Base-by-base conservation (phyloP, 2,888 invertebrate genomes). In the Chaetoderma sp. region DNA sequence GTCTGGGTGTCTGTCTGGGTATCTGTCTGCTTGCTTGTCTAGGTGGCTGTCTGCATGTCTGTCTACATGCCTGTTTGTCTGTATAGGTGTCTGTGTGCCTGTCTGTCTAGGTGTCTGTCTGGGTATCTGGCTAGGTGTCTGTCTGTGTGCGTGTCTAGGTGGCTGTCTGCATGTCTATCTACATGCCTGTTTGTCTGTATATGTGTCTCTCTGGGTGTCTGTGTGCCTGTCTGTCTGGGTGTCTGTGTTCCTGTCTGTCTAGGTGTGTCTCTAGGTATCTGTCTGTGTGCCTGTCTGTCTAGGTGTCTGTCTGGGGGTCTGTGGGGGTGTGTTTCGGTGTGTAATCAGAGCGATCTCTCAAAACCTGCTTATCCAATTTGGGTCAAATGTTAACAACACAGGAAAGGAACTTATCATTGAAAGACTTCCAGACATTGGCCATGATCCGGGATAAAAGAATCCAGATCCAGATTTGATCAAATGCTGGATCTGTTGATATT, bases 401-500 rank as follows among this genome's bases (percentile, higher is more conserved):
- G n/a, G n/a, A n/a, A n/a, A n/a, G n/a, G n/a, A n/a, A n/a, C n/a
- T n/a, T n/a, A n/a, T n/a, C n/a, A n/a, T n/a, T n/a, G n/a, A n/a
- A n/a, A n/a, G n/a, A n/a, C n/a, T n/a, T n/a, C n/a, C n/a, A n/a
- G n/a, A n/a, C n/a, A n/a, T n/a, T n/a, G n/a, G n/a, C n/a, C n/a
- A n/a, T n/a, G n/a, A n/a, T n/a, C n/a, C n/a, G n/a, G n/a, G n/a
- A n/a, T n/a, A n/a, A n/a, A n/a, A n/a, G n/a, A n/a, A n/a, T n/a
- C n/a, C n/a, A n/a, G n/a, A n/a, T n/a, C n/a, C n/a, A n/a, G n/a
- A n/a, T n/a, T n/a, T n/a, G n/a, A 67, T 49, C 28, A 59, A 1
- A 45, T 74, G 4, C 54, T 77, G 27, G 69, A 65, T 23, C 69
- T 70, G n/a, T n/a, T n/a, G n/a, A n/a, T n/a, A n/a, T n/a, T n/a